Percentiles rank a stretch among this genome's conserved stretches.
These are phyloP conservation scores for Cladopsammia gracilis DNA, from an alignment of 64 coral and sea anemone species.

Conservation along the genomic window DNA sequence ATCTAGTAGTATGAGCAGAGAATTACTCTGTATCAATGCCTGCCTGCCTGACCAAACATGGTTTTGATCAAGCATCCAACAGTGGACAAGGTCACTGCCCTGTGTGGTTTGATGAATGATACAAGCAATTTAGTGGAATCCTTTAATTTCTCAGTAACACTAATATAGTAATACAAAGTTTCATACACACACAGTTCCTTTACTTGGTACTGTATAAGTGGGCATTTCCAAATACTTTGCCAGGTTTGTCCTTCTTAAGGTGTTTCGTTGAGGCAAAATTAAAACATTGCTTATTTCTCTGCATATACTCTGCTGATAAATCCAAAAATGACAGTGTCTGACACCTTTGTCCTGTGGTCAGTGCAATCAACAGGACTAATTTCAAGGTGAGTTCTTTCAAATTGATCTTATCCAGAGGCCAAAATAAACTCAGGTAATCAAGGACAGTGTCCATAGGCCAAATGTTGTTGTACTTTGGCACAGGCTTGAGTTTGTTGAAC, in stretches of 20 bases:
- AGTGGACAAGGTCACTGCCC: not conserved
- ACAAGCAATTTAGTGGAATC: not conserved
- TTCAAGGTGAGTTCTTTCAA: not conserved
- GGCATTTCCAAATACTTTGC: conserved; percentile 58
- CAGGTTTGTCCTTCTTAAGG: conserved; percentile 55
- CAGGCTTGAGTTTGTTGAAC: too few relatives aligned
- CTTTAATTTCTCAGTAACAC: too few relatives aligned
- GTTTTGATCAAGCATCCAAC: not conserved
- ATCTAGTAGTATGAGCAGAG: not conserved
- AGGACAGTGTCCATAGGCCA: not conserved
- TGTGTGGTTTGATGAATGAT: not conserved
- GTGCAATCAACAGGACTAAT: not conserved
- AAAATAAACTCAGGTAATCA: not conserved
- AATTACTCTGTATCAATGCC: not conserved
- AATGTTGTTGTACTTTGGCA: too few relatives aligned
- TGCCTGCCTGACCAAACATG: too few relatives aligned
- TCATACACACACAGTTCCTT: conserved; percentile 49
- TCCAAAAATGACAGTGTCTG: not conserved
- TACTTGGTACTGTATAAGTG: conserved; percentile 46
- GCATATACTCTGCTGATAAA: not conserved
- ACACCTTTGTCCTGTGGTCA: not conserved
- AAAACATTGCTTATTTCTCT: conserved; percentile 28
- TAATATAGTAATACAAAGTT: too few relatives aligned
- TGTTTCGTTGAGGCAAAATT: conserved; percentile 56
- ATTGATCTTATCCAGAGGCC: not conserved